Evolutionary conservation across 2,797 vertebrate genomes (phyloP).

Genomic region (Phalloptychus januarius): DNA sequence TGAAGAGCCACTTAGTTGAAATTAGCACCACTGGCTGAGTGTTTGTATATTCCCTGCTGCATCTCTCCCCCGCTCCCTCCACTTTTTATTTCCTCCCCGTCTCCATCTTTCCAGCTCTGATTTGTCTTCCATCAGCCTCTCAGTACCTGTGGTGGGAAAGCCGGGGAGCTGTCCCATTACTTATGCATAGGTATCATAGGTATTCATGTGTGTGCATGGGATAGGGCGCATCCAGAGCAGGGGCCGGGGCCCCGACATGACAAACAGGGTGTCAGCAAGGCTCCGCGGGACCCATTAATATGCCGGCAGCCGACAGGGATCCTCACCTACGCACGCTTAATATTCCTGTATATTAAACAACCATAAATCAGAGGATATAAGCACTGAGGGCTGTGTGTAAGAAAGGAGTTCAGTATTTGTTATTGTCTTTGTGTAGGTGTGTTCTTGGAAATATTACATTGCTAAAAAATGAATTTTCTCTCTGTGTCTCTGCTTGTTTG

Average conservation of each 20-base stretch:
- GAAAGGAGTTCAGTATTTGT: conserved; percentile 28
- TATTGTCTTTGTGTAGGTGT: conserved; percentile 15
- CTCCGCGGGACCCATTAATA: conserved; percentile 81
- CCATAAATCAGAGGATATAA: conserved; percentile 83
- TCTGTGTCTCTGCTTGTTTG: conserved; percentile 28
- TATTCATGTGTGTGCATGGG: conserved; percentile 84
- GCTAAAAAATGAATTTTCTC: conserved; percentile 16
- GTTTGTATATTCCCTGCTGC: conserved; percentile 52
- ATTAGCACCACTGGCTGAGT: conserved; percentile 37
- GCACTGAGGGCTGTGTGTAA: conserved; percentile 48
- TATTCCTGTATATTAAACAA: conserved; percentile 88
- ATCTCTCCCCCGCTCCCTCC: conserved; percentile 32
- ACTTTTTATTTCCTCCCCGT: conserved; percentile 63
- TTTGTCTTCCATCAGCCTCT: conserved; percentile 73
- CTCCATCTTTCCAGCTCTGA: conserved; percentile 60
- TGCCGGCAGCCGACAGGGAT: conserved; percentile 77
- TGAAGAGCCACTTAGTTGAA: conserved; percentile 20
- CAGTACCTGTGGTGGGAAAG: conserved; percentile 47
- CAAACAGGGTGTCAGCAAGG: conserved; percentile 84
- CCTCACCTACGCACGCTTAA: conserved; percentile 79
- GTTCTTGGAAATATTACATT: conserved; percentile 15
- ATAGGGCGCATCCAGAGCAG: conserved; percentile 72
- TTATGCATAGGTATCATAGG: conserved; percentile 88
- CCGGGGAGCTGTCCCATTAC: conserved; percentile 78
- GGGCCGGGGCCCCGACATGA: conserved; percentile 79